Evolutionary conservation across 2,113 vertebrate genomes (phyloP).

Genomic region (Malurus elegans): DNA sequence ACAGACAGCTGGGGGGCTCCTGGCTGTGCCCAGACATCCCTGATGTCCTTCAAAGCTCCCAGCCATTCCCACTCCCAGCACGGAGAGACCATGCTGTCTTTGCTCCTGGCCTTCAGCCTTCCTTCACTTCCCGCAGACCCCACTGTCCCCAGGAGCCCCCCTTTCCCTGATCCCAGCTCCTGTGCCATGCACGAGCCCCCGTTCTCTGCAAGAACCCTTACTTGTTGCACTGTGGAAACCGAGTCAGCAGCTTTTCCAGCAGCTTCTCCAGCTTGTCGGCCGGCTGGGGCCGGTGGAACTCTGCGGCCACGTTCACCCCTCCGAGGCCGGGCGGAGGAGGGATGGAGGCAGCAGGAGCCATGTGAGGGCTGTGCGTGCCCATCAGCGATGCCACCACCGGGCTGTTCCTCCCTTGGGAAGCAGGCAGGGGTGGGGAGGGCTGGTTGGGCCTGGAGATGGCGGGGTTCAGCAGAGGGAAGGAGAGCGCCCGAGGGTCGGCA

Average conservation of each 20-base stretch:
- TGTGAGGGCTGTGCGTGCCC: conserved; percentile 61
- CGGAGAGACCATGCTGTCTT: not conserved
- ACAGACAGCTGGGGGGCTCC: not conserved
- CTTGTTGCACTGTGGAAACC: conserved; percentile 88
- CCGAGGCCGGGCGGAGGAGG: conserved; percentile 74
- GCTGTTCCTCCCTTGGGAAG: conserved; percentile 65
- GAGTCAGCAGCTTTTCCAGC: conserved; percentile 82
- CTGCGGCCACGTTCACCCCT: conserved; percentile 29
- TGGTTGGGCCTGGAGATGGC: conserved; percentile 69
- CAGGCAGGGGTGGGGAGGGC: conserved; percentile 63
- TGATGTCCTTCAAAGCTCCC: not conserved
- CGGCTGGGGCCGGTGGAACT: conserved; percentile 66
- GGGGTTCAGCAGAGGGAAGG: conserved; percentile 74
- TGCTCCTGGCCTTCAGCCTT: not conserved
- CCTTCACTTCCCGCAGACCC: not conserved
- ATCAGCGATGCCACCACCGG: conserved; percentile 52
- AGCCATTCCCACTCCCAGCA: not conserved
- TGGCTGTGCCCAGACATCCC: not conserved
- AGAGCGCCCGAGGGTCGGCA: conserved; percentile 74
- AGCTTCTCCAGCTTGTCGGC: conserved; percentile 86
- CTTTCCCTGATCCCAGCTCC: accelerated
- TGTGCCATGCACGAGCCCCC: accelerated
- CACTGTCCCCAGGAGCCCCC: accelerated
- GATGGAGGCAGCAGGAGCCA: conserved; percentile 57
- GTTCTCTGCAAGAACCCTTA: not conserved